Evolutionary conservation across 2,888 invertebrate species (phyloP), one percentile per base, ranked within the genome.

Genomic region (Suillia variegata): DNA sequence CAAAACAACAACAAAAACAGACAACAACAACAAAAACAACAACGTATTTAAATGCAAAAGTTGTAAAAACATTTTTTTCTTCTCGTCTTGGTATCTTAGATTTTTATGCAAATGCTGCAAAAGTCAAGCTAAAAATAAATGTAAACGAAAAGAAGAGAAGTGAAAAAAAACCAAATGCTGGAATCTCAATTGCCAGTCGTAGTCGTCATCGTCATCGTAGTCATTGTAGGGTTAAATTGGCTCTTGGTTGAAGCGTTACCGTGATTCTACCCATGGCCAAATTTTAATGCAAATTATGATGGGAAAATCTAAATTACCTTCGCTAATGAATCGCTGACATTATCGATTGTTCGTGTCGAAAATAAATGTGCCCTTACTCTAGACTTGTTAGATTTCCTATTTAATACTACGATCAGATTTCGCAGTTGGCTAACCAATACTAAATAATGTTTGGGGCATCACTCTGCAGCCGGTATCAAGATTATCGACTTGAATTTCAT

Each of bases 271-370:
- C 67, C 62, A 69, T 67, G 66, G 67, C 70, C 71, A 71, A 75
- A 77, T 67, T 71, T 66, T 63, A 67, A 76, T 77, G 78, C 74
- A 77, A 76, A 77, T 77, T 77, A 77, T 77, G 78, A 77, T 78
- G 78, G 76, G 76, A 74, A 75, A 65, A 70, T 72, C 71, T 67
- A 73, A 78, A 77, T 76, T 74, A 70, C 66, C 58, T 64, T 55
- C 61, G 62, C 70, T 69, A 69, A 70, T 70, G 69, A 69, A 68
- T 70, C 65, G 78, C 69, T 70, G 69, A 67, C 69, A 69, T 67
- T 67, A 67, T 65, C 67, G 60, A 54, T 21, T n/a, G 13, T 24
- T 50, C 50, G 50, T 50, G 15, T 48, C 18, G 42, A 15, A 48
- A 10, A 45, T 53, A 18, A 18, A 13, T 48, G 5, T 45, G 5